phyloP scores from a whole-genome alignment of 1,140 invertebrate genomes.

The Polypedilum vanderplanki region DNA sequence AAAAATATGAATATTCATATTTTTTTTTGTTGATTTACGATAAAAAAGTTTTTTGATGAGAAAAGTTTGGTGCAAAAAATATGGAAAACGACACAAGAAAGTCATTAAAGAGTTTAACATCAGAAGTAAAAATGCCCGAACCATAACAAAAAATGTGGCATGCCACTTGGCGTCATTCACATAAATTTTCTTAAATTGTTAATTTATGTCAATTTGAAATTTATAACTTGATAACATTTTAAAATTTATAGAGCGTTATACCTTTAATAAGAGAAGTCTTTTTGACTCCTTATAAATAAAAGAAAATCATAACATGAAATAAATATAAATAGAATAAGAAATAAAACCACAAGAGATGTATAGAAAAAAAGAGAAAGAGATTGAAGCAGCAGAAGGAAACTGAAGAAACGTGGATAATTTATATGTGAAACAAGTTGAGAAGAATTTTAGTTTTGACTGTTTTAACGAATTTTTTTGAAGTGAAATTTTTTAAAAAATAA shows the following conservation, averaged over 20 bases:
- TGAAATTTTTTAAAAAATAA: too few relatives aligned
- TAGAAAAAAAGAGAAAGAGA: too few relatives aligned
- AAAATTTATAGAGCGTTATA: conserved; percentile 1
- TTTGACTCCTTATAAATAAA: conserved; percentile 12
- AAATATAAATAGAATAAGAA: background rate
- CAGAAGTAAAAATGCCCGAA: background rate
- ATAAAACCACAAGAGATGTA: conserved; percentile 17
- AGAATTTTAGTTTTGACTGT: background rate
- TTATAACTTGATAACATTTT: conserved; percentile 20
- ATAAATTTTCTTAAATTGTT: conserved; percentile 4
- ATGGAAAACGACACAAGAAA: background rate
- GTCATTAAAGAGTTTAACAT: background rate
- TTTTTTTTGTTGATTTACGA: too few relatives aligned
- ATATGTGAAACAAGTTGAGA: conserved; percentile 5
- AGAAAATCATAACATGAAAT: background rate
- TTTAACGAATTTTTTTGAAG: too few relatives aligned
- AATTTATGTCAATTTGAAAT: conserved; percentile 15
- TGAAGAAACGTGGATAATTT: conserved; percentile 3
- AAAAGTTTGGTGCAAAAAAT: background rate
- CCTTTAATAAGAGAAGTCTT: background rate
- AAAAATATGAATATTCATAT: background rate
- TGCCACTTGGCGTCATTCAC: conserved; percentile 1
- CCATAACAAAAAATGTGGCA: background rate
- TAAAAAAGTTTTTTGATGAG: conserved; percentile 1
- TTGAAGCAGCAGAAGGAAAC: background rate